Conservation (phyloP, 2,113 vertebrate genomes). For the Falco punctatus region DNA sequence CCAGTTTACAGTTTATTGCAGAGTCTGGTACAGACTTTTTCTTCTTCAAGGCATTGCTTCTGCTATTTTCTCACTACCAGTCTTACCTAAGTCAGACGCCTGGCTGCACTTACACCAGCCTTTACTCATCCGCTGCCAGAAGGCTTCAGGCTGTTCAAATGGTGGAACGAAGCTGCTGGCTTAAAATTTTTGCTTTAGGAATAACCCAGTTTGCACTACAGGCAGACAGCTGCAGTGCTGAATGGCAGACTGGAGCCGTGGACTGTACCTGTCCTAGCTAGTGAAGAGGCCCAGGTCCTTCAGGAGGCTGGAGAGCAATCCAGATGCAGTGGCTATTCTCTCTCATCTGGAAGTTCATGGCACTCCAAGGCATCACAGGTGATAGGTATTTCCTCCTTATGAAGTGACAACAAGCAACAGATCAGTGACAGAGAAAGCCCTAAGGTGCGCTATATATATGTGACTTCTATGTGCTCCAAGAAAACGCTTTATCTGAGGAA, state of each 20-base stretch:
- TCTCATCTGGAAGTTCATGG: background rate
- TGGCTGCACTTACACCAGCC: background rate
- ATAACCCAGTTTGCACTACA: background rate
- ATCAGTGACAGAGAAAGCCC: background rate
- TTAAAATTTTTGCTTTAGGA: background rate
- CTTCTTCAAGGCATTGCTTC: background rate
- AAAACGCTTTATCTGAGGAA: background rate
- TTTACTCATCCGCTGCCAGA: background rate
- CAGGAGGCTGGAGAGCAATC: background rate
- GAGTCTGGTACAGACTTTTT: background rate
- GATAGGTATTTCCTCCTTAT: background rate
- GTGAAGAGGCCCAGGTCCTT: background rate
- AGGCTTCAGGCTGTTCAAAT: background rate
- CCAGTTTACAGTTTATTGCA: background rate
- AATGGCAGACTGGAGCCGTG: background rate
- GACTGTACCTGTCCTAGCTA: background rate
- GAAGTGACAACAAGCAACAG: background rate
- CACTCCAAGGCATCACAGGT: background rate
- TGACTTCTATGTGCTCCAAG: background rate
- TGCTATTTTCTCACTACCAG: background rate
- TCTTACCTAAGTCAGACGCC: background rate
- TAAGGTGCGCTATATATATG: no score
- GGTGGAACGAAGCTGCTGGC: background rate
- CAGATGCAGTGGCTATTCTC: background rate
- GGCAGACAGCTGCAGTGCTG: background rate